phyloP scores from a whole-genome alignment of 2,888 invertebrate species.

The Tetranychus piercei region DNA sequence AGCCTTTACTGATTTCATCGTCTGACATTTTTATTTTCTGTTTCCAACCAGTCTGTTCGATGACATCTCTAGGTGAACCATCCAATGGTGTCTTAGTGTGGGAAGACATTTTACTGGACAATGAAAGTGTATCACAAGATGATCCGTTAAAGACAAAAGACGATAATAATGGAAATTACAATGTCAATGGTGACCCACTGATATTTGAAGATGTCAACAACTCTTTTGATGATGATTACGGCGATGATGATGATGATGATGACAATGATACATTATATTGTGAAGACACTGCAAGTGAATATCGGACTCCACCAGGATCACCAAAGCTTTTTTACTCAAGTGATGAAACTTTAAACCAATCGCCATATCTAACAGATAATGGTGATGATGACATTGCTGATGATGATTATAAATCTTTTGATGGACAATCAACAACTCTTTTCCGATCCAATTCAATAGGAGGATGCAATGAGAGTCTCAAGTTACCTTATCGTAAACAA shows the following conservation, averaged over 20 bases:
- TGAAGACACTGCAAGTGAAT: background rate
- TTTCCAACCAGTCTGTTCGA: background rate
- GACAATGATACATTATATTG: background rate
- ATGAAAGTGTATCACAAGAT: background rate
- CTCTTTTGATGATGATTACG: background rate
- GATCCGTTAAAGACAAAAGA: background rate
- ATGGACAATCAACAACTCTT: background rate
- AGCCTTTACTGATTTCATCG: background rate
- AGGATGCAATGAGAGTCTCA: background rate
- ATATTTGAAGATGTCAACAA: background rate
- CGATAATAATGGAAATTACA: background rate
- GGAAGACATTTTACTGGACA: background rate
- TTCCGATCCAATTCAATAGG: background rate
- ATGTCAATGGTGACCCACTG: no score
- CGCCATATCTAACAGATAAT: background rate
- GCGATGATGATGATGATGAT: background rate
- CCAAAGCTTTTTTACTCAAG: background rate
- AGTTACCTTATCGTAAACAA: background rate
- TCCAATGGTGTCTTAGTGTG: background rate
- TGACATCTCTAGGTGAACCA: background rate
- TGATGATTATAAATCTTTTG: conserved; percentile 28
- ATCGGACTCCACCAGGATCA: background rate
- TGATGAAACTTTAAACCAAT: background rate
- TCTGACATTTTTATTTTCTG: background rate
- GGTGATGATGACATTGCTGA: conserved; percentile 3